Percentiles rank a stretch among this genome's conserved stretches.
These are phyloP conservation scores for Helicoverpa armigera DNA, from an alignment of 1,140 invertebrate species.

Conservation along the genomic window DNA sequence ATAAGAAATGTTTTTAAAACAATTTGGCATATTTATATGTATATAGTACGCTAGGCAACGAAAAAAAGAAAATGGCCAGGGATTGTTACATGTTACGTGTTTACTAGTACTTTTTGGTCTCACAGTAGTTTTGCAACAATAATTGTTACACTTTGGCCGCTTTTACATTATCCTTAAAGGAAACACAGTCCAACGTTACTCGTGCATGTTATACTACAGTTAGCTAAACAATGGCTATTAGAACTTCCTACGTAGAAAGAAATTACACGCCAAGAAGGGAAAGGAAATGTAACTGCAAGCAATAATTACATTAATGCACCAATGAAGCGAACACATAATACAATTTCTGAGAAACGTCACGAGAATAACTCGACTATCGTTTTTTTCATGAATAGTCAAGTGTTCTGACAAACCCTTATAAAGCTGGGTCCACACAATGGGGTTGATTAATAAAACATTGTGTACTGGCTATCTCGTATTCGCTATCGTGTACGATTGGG, in stretches of 20 bases:
- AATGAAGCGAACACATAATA: conserved; percentile 10
- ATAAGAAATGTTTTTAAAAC: no score
- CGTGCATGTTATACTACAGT: conserved; percentile 6
- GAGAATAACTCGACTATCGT: conserved; percentile 37
- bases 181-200: neutral
- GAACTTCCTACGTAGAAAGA: conserved; percentile 21
- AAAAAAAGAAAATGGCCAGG: no score
- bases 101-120: no score
- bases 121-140: no score
- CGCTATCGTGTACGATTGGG: conserved; percentile 44
- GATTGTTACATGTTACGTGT: no score
- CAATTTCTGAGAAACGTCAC: neutral
- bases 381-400: conserved; percentile 64
- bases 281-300: conserved; percentile 20
- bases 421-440: conserved; percentile 63
- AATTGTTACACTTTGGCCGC: no score
- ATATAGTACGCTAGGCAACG: no score
- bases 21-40: no score
- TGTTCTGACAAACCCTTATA: conserved; percentile 60
- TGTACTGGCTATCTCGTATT: conserved; percentile 61
- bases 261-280: conserved; percentile 11
- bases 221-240: conserved; percentile 11
- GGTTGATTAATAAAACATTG: conserved; percentile 78
- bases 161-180: no score
- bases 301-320: conserved; percentile 28